Conservation (phyloP, 2,888 invertebrate genomes). For the Plagodis dolabraria region DNA sequence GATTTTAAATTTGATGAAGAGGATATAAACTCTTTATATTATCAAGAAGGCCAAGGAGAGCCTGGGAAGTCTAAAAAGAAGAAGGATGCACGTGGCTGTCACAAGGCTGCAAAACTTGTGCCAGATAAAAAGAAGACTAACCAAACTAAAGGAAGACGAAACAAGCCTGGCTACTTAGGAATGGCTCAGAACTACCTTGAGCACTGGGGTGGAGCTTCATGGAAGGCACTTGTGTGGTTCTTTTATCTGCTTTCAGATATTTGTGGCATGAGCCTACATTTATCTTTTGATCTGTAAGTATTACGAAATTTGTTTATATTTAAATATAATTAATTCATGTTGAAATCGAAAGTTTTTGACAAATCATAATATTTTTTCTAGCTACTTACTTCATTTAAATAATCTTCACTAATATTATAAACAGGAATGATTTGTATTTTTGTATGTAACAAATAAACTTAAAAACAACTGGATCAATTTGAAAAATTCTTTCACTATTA, state of each 20-base stretch:
- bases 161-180: constrained; percentile 75
- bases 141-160: constrained; percentile 68
- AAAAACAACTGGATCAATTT: too few relatives aligned
- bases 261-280: constrained; percentile 90
- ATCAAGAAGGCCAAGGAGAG: constrained; percentile 68
- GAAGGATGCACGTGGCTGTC: constrained; percentile 74
- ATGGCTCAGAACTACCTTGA: constrained; percentile 75
- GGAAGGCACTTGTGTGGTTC: constrained; percentile 90
- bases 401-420: too few relatives aligned
- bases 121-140: constrained; percentile 78
- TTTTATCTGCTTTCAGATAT: constrained; percentile 92
- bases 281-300: constrained; percentile 89
- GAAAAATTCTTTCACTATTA: too few relatives aligned
- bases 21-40: constrained; percentile 64
- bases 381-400: too few relatives aligned
- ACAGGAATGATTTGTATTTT: too few relatives aligned
- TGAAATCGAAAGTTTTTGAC: too few relatives aligned
- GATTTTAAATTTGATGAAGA: constrained; percentile 66
- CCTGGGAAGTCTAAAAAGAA: constrained; percentile 70
- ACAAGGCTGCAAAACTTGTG: constrained; percentile 63
- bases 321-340: too few relatives aligned
- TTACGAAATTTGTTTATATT: neutral
- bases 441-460: too few relatives aligned
- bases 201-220: constrained; percentile 84
- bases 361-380: too few relatives aligned